Percentiles rank a stretch among this genome's conserved stretches.
Evolutionary conservation across 1,140 invertebrate genomes (phyloP).

Genomic region (Bombus difficillimus): DNA sequence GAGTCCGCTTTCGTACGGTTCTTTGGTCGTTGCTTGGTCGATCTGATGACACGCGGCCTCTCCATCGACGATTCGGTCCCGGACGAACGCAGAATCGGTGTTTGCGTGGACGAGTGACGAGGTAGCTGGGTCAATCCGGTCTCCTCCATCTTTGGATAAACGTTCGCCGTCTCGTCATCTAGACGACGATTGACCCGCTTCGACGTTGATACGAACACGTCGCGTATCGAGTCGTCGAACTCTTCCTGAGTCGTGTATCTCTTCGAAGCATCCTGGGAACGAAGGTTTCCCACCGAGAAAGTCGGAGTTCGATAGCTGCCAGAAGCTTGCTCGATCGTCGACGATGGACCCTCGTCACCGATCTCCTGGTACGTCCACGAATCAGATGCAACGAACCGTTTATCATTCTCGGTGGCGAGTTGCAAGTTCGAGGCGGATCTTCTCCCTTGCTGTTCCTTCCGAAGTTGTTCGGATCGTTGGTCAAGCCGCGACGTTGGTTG

Average conservation of each 20-base stretch:
- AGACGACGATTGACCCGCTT: not conserved
- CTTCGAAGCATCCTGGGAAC: not conserved
- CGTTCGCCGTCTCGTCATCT: slow-evolving; percentile 2
- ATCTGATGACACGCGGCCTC: slow-evolving; percentile 61
- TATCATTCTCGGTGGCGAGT: not conserved
- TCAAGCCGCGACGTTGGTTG: not conserved
- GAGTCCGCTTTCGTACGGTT: slow-evolving; percentile 75
- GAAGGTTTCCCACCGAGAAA: not conserved
- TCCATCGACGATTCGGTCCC: slow-evolving; percentile 54
- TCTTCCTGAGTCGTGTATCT: not conserved
- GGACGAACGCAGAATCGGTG: slow-evolving; percentile 27
- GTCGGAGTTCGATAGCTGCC: not conserved
- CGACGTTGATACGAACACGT: slow-evolving; percentile 42
- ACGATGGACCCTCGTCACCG: not conserved
- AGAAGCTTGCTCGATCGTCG: not conserved
- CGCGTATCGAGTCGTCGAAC: slow-evolving; percentile 35
- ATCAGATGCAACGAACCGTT: not conserved
- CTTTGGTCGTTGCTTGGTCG: slow-evolving; percentile 72
- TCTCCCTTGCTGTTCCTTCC: not conserved
- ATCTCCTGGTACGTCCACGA: not conserved
- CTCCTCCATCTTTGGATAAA: slow-evolving; percentile 47
- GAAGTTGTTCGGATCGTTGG: not conserved
- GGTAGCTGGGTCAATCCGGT: slow-evolving; percentile 45
- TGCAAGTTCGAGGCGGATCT: not conserved
- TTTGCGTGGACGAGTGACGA: slow-evolving; percentile 62